phyloP scores from a whole-genome alignment of 1,140 invertebrate species.

The Chymomyza costata region DNA sequence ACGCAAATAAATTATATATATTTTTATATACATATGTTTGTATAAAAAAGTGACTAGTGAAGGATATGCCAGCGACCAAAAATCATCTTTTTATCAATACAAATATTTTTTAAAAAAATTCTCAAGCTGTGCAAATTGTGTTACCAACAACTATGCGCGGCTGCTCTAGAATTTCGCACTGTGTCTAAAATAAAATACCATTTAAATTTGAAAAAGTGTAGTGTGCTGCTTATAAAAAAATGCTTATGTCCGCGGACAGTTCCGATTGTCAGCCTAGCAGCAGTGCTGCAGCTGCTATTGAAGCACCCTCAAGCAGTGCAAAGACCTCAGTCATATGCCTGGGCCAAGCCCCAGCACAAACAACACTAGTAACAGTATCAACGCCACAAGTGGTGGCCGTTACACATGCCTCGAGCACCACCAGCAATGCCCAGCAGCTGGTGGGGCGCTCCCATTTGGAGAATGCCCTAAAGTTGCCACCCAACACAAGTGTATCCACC shows the following conservation, averaged over 20 bases:
- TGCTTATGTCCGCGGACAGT: constrained; percentile 75
- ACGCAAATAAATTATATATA: background rate
- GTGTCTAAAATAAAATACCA: constrained; percentile 8
- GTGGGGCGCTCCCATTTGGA: constrained; percentile 63
- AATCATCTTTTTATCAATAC: constrained; percentile 6
- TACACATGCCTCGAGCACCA: constrained; percentile 23
- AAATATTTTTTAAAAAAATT: background rate
- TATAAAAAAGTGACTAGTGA: too few species aligned
- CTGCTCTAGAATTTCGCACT: constrained; percentile 3
- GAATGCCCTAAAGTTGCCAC: constrained; percentile 64
- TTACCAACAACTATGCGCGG: constrained; percentile 31
- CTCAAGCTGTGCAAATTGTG: background rate
- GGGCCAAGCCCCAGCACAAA: constrained; percentile 29
- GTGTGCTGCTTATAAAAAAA: constrained; percentile 35
- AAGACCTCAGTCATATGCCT: constrained; percentile 62
- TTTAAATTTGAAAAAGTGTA: constrained; percentile 16
- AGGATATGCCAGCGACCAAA: background rate
- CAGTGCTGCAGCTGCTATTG: constrained; percentile 32
- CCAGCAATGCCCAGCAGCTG: constrained; percentile 27
- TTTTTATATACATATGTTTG: background rate
- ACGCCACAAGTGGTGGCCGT: constrained; percentile 10
- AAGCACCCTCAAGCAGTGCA: constrained; percentile 25
- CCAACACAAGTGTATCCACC: constrained; percentile 68
- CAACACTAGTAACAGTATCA: constrained; percentile 21
- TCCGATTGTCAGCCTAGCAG: constrained; percentile 61